Evolutionary conservation across 2,888 invertebrate genomes (phyloP), one percentile per base, ranked within the genome.

Genomic region (Cryptops parisi): DNA sequence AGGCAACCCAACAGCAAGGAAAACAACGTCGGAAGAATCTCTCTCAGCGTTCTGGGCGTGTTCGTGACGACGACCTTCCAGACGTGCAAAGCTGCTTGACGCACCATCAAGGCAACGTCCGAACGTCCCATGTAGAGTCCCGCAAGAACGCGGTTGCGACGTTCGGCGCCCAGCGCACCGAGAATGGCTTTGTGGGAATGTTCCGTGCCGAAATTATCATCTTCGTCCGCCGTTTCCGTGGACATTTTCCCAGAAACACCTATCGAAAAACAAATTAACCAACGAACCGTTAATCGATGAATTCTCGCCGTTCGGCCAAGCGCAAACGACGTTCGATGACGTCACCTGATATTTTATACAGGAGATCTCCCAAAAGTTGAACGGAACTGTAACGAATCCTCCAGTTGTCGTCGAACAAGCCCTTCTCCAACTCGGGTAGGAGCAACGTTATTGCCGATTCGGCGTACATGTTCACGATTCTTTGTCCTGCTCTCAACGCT

Each of bases 41-140:
- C 97, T 57, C 91, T 78, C 44, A 98, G 74, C 0, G 97, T 97
- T 67, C 91, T 79, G 0, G 97, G 97, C 0, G 97, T 98, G 68
- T 98, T 97, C 1, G 94, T 88, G 1, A 98, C 97, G 1, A 98
- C 93, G 60, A 97, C 89, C 76, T 98, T 98, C 98, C 98, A 98
- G 0, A 98, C 97, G 69, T 98, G 98, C 54, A 96, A 77, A 6
- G 98, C 94, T 0, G 96, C 89, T 73, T 97, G 97, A 0, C 97
- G 78, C 23, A 97, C 97, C 83, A 93, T 87, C 49, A 96, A 74
- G 2, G 96, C 91, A 0, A 94, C 93, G 66, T 98, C 97, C 50
- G 93, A 93, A 53, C 97, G 76, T 2, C 94, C 93, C 89, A 98
- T 94, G 68, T 98, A 98, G 41, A 96, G 72, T 1, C 93, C 93